Evolutionary conservation across 2,797 vertebrate species (phyloP).

Genomic region (Menidia menidia): DNA sequence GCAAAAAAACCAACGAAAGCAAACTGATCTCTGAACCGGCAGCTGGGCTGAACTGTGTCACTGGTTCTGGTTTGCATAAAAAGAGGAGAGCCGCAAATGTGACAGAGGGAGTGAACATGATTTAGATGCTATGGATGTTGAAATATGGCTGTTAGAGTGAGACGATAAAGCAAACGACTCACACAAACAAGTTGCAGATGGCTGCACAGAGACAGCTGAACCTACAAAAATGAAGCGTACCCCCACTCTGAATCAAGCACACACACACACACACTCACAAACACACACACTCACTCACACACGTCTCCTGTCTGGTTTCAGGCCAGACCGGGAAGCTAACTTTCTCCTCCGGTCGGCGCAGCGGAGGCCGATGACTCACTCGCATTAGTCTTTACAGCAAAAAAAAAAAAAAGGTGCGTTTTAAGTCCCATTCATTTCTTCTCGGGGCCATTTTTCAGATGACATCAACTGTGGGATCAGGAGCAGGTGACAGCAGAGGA

Average conservation of each 20-base stretch:
- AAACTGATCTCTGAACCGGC: background rate
- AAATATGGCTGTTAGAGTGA: background rate
- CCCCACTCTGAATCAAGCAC: slow-evolving; percentile 19
- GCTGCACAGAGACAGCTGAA: slow-evolving; percentile 32
- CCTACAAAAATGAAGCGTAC: slow-evolving; percentile 29
- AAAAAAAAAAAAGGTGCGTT: slow-evolving; percentile 18
- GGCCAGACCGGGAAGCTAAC: slow-evolving; percentile 51
- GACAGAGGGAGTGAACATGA: background rate
- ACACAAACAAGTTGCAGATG: slow-evolving; percentile 49
- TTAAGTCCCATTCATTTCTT: slow-evolving; percentile 11
- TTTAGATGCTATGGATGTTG: background rate
- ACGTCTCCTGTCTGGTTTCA: slow-evolving; percentile 12
- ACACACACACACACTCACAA: too few species aligned
- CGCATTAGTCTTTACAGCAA: slow-evolving; percentile 51
- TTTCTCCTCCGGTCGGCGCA: slow-evolving; percentile 49
- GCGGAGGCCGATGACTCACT: slow-evolving; percentile 55
- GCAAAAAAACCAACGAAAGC: background rate
- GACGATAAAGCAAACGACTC: slow-evolving; percentile 28
- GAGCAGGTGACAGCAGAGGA: background rate
- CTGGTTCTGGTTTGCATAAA: background rate
- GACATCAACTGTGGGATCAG: background rate
- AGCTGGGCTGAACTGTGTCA: background rate
- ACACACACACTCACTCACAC: background rate
- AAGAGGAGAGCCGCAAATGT: background rate
- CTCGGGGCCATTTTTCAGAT: slow-evolving; percentile 16